Evolutionary conservation across 2,888 invertebrate species (phyloP), one percentile per base, ranked within the genome.

Genomic region (Drosophila imparisetae): DNA sequence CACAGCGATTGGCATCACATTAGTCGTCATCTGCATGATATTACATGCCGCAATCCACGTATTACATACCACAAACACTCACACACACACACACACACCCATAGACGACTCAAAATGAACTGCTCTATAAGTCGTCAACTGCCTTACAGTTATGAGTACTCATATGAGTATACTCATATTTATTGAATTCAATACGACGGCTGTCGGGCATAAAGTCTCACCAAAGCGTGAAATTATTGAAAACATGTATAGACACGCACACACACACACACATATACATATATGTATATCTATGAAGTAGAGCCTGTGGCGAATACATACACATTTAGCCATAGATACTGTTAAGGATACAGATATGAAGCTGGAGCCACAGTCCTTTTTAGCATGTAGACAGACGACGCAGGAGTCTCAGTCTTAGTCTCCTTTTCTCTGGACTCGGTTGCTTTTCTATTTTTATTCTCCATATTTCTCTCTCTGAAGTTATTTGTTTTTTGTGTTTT

Each of bases 11-110:
- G 86, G 71, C 83, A 59, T 73, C 87, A 85, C 79, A 86, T 85
- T 89, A 90, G 91, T 82, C 91, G 90, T 89, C 85, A 90, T 89
- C 90, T 89, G 91, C 75, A 85, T 82, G 83, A 82, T 82, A 89
- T 85, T 90, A 90, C 91, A 90, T 73, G 82, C 91, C 90, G 73
- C 91, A 89, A 86, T 89, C 86, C 83, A 87, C 83, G 80, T 89
- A 79, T 75, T 76, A 90, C 90, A 88, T 67, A 81, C 74, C 75
- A 70, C 66, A 66, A 67, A 74, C 53, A 40, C 58, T 15, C n/a
- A 42, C 57, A 55, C 27, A 66, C 58, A 40, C 42, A n/a, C 24
- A 2, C 32, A 34, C 21, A 8, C 45, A 36, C n/a, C 15, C 32
- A 21, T 15, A 55, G 15, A 10, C 27, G 15, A 69, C 55, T 62